Evolutionary conservation across 2,888 invertebrate species (phyloP).

Genomic region (Tipula unca): DNA sequence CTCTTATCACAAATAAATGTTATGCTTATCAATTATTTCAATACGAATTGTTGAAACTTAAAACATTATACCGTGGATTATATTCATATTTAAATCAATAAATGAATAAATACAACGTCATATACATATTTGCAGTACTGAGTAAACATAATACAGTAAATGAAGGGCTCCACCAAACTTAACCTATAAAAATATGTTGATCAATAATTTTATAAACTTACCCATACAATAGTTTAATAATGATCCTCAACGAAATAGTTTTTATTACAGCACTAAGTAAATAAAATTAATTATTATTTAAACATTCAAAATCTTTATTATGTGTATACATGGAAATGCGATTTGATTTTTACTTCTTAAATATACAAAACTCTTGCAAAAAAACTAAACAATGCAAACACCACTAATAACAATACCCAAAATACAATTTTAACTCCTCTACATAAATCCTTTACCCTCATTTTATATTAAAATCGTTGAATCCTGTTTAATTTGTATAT

Average conservation of each 20-base stretch:
- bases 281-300: background rate
- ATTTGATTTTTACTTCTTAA: conserved; percentile 8
- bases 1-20: background rate
- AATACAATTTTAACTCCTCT: background rate
- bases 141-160: background rate
- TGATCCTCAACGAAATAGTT: background rate
- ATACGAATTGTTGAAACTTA: background rate
- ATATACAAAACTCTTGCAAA: conserved; percentile 22
- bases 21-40: background rate
- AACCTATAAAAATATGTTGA: background rate
- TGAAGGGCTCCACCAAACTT: background rate
- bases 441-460: background rate
- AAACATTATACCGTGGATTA: background rate
- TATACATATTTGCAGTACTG: background rate
- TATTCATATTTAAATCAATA: background rate
- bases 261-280: background rate
- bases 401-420: conserved; percentile 21
- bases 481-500: background rate
- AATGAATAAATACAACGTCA: background rate
- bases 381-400: conserved; percentile 24
- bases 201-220: background rate
- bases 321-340: background rate
- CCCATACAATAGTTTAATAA: background rate
- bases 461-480: background rate
- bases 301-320: background rate